Conservation (phyloP, 2,888 invertebrate genomes). For the Agapetus fuscipes region DNA sequence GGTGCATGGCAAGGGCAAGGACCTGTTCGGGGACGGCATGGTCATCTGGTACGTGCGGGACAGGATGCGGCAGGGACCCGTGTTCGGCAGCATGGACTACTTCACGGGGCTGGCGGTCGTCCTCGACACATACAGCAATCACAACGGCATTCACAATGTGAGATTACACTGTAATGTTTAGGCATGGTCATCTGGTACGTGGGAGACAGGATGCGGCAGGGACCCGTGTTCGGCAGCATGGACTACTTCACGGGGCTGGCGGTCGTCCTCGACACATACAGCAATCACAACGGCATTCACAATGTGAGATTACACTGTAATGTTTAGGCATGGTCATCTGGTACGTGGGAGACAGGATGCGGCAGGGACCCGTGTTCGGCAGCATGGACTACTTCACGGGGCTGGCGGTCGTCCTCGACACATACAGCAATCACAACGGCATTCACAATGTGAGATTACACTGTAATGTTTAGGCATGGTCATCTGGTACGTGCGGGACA, state of each 20-base stretch:
- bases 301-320: slow-evolving; percentile 78
- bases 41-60: slow-evolving; percentile 90
- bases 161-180: no score
- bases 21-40: slow-evolving; percentile 94
- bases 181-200: slow-evolving; percentile 95
- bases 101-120: slow-evolving; percentile 85
- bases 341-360: slow-evolving; percentile 79
- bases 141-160: slow-evolving; percentile 97
- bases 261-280: slow-evolving; percentile 94
- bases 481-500: slow-evolving; percentile 84
- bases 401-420: slow-evolving; percentile 88
- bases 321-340: slow-evolving; percentile 95
- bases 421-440: slow-evolving; percentile 98
- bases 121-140: slow-evolving; percentile 97
- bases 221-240: slow-evolving; percentile 91
- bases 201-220: slow-evolving; percentile 66
- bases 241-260: slow-evolving; percentile 87
- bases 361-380: slow-evolving; percentile 85
- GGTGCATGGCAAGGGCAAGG: slow-evolving; percentile 90
- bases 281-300: slow-evolving; percentile 97
- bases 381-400: slow-evolving; percentile 87
- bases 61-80: slow-evolving; percentile 67
- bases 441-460: slow-evolving; percentile 88
- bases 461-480: no score
- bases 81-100: no score